phyloP scores from a whole-genome alignment of 2,113 vertebrate genomes.

The Lasiurus cinereus region DNA sequence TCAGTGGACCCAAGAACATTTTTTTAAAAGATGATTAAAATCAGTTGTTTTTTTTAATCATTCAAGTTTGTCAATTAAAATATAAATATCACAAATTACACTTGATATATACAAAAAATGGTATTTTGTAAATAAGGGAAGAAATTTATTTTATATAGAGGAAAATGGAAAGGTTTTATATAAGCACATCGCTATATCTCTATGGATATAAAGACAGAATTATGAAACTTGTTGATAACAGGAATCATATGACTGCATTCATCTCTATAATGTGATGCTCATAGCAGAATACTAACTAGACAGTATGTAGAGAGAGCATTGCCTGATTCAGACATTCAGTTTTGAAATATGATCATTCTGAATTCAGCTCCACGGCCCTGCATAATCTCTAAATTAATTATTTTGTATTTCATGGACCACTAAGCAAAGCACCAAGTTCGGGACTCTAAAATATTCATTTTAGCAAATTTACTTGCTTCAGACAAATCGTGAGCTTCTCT shows the following conservation, averaged over 20 bases:
- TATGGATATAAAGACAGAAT: background rate
- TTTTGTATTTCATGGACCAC: constrained; percentile 53
- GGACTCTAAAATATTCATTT: constrained; percentile 28
- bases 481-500: background rate
- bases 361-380: background rate
- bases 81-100: background rate
- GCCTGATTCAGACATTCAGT: background rate
- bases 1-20: background rate
- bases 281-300: background rate
- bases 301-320: background rate
- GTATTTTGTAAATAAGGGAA: background rate
- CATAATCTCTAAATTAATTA: constrained; percentile 23
- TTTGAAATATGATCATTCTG: background rate
- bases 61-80: constrained; percentile 35
- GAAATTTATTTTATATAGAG: background rate
- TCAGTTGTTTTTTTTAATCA: background rate
- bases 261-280: background rate
- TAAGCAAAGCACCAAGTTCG: constrained; percentile 48
- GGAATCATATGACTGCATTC: background rate
- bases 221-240: background rate
- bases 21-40: background rate
- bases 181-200: background rate
- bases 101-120: background rate
- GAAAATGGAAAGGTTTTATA: background rate
- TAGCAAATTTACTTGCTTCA: constrained; percentile 43